These are phyloP conservation scores for Drosophila affinis DNA, from an alignment of 2,888 invertebrate species.

Conservation along the genomic window DNA sequence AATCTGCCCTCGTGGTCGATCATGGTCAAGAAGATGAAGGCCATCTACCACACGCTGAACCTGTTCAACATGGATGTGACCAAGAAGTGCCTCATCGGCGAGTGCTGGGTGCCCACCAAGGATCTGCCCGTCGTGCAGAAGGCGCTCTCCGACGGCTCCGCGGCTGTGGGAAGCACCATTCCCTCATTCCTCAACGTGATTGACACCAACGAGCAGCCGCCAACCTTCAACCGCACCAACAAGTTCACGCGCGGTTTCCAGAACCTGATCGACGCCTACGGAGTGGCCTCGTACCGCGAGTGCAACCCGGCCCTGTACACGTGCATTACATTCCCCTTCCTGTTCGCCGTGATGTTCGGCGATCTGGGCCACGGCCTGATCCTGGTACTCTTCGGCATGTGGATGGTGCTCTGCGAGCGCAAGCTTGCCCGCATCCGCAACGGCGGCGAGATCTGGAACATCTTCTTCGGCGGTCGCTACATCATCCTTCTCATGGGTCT, in stretches of 20 bases:
- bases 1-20: conserved; percentile 93
- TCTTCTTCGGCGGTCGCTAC: conserved; percentile 98
- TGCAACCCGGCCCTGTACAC: conserved; percentile 95
- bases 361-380: conserved; percentile 96
- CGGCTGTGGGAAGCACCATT: conserved; percentile 93
- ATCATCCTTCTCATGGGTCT: conserved; percentile 98
- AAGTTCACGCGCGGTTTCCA: conserved; percentile 97
- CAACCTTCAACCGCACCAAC: conserved; percentile 96
- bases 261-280: conserved; percentile 96
- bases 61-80: conserved; percentile 96
- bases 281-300: conserved; percentile 96
- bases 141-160: conserved; percentile 93
- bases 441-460: conserved; percentile 97
- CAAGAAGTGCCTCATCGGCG: conserved; percentile 95
- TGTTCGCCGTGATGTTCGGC: conserved; percentile 98
- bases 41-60: conserved; percentile 96
- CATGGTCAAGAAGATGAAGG: conserved; percentile 95
- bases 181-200: conserved; percentile 97
- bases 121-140: conserved; percentile 91
- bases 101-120: conserved; percentile 93
- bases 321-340: conserved; percentile 96
- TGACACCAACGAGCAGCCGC: conserved; percentile 91
- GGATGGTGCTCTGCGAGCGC: conserved; percentile 93
- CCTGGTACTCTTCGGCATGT: conserved; percentile 91
- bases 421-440: conserved; percentile 88